Evolutionary conservation across 1,140 invertebrate genomes (phyloP), one percentile per base, ranked within the genome.

Genomic region (Cepaea nemoralis): DNA sequence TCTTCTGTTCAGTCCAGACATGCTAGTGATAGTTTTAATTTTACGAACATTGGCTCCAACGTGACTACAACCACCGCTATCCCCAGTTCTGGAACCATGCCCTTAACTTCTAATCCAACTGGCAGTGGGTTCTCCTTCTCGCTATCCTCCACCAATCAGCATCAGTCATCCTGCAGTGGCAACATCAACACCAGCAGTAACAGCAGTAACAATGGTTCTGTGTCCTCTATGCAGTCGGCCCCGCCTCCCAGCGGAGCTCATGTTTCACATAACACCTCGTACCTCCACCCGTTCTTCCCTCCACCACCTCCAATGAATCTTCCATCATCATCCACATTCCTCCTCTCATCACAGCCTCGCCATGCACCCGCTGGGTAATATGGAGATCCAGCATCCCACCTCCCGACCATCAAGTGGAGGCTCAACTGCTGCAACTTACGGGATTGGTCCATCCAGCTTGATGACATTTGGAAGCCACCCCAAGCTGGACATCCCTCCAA

Each of bases 31-130:
- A 86, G 85, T n/a, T 87, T 88, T 73, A 88, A 88, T 79, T 89
- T 88, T 80, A 83, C 87, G 27, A 89, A 85, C 78, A 88, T 89
- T 76, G 86, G 87, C 67, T 80, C 87, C 12, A 90, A 87, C 83
- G 78, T 89, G 33, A 84, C 87, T 16, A 85, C 88, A 37, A 84
- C 86, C 24, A 84, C 83, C 70, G 77, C 84, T 33, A 77, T 84
- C 37, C 55, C 50, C 48, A 45, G 45, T 39, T 37, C 63, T 35
- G 63, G 71, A 59, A 63, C 50, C 50, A 84, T 73, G 75, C 77
- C 67, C 55, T 59, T 75, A 27, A 82, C 63, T 40, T 77, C 81
- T 5, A 75, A 75, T 27, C 59, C 37, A 22, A 42, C 24, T 22
- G 45, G 31, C 8, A 63, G 63, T 45, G 77, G 63, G 40, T 78